Evolutionary conservation across 2,113 vertebrate species (phyloP).

Genomic region (Panthera leo): DNA sequence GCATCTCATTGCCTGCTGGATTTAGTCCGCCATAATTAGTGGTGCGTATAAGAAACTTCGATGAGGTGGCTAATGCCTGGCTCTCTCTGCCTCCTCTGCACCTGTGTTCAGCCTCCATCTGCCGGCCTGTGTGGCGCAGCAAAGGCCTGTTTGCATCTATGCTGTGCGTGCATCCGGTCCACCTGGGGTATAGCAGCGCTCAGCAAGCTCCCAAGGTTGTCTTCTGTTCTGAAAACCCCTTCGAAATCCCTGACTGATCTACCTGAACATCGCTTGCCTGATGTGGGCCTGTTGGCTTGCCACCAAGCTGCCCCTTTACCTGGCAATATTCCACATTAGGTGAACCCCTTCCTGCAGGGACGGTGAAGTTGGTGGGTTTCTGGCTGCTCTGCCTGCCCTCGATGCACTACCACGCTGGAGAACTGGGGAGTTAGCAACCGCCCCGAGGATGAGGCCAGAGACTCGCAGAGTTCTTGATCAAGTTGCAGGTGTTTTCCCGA

Average conservation of each 20-base stretch:
- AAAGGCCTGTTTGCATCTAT: neutral
- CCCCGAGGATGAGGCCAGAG: neutral
- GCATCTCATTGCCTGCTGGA: neutral
- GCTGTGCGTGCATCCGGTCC: fast-evolving
- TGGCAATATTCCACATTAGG: neutral
- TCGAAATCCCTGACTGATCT: neutral
- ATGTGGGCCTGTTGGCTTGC: neutral
- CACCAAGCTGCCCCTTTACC: neutral
- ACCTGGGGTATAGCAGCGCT: neutral
- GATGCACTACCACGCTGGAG: neutral
- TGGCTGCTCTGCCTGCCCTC: neutral
- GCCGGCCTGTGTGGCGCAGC: neutral
- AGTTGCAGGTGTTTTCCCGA: neutral
- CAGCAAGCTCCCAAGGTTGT: neutral
- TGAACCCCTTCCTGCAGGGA: neutral
- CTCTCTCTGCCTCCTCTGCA: neutral
- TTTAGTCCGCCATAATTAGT: neutral
- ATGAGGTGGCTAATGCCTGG: fast-evolving
- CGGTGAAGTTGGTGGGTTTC: neutral
- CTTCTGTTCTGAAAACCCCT: neutral
- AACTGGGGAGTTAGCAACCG: neutral
- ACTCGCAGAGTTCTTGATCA: neutral
- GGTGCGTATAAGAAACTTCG: neutral
- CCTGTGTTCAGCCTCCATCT: neutral
- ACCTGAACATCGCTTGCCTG: neutral